A percentile compares a stretch with the other conserved stretches of the same genome.
Evolutionary conservation across 2,113 vertebrate genomes (phyloP).

Genomic region (Piaya cayana): DNA sequence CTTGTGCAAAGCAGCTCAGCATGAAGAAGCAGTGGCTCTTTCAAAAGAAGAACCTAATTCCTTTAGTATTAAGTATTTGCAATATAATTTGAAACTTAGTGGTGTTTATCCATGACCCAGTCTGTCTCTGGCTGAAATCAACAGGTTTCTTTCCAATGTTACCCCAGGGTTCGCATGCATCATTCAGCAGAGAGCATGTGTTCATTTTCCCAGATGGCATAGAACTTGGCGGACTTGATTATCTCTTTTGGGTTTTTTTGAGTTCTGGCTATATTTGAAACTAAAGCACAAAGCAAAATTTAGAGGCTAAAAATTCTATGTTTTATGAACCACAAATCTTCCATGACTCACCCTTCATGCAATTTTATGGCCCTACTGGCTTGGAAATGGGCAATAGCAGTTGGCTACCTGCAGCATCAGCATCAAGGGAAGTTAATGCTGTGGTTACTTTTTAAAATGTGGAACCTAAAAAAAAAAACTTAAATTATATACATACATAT

Average conservation of each 20-base stretch:
- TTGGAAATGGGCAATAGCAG: constrained; percentile 26
- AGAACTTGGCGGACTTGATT: background rate
- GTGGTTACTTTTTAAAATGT: background rate
- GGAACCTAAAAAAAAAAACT: background rate
- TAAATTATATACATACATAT: no score
- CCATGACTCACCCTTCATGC: constrained; percentile 17
- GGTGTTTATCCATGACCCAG: background rate
- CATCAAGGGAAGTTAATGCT: background rate
- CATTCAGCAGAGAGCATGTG: background rate
- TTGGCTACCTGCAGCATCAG: background rate
- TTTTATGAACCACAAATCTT: constrained; percentile 32
- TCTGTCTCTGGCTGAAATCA: constrained; percentile 26
- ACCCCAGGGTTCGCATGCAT: background rate
- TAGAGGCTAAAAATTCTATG: background rate
- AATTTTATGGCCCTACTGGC: background rate
- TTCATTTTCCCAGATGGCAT: constrained; percentile 9
- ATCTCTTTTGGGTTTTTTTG: background rate
- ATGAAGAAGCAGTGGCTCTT: constrained; percentile 12
- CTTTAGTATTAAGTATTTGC: constrained; percentile 56
- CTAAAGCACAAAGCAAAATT: background rate
- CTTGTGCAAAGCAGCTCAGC: background rate
- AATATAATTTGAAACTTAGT: constrained; percentile 18
- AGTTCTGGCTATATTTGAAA: constrained; percentile 20
- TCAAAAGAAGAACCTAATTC: constrained; percentile 24
- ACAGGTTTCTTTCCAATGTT: constrained; percentile 8